A percentile compares a stretch with the other conserved stretches of the same genome.
Conservation (phyloP, 2,113 vertebrate species). For the Speoplatyrhinus poulsoni region DNA sequence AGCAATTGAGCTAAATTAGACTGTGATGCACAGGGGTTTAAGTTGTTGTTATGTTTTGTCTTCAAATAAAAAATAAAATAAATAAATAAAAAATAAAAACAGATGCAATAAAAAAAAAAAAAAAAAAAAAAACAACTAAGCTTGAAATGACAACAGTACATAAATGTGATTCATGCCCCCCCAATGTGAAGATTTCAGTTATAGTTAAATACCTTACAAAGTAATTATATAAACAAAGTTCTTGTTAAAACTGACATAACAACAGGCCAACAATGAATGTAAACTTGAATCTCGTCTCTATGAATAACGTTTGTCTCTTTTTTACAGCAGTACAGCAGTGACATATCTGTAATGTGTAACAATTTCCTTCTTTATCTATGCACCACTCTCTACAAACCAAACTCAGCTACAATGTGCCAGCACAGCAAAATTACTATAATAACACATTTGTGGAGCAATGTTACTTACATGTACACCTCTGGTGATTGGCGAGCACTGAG, state of each 20-base stretch:
- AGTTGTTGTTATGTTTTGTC: too few relatives aligned
- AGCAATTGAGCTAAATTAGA: too few relatives aligned
- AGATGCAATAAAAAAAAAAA: too few relatives aligned
- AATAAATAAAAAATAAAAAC: too few relatives aligned
- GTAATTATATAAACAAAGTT: conserved; percentile 1
- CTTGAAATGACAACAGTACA: conserved; percentile 20
- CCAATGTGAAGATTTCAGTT: not conserved
- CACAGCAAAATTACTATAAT: too few relatives aligned
- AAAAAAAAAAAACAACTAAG: too few relatives aligned
- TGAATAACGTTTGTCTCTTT: not conserved
- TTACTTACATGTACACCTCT: conserved; percentile 1
- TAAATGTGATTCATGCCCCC: not conserved
- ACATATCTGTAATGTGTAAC: too few relatives aligned
- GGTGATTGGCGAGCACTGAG: conserved; percentile 10
- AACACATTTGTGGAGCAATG: not conserved
- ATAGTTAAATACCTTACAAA: not conserved
- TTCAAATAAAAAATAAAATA: too few relatives aligned
- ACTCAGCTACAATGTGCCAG: too few relatives aligned
- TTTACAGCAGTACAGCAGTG: not conserved
- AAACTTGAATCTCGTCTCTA: conserved; percentile 2
- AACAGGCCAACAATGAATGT: conserved; percentile 41
- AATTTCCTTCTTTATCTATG: too few relatives aligned
- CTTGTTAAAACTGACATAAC: conserved; percentile 14
- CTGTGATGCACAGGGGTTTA: too few relatives aligned
- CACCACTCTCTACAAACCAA: too few relatives aligned